These are phyloP conservation scores for Sciaenops ocellatus DNA, from an alignment of 2,797 vertebrate genomes.

Conservation along the genomic window DNA sequence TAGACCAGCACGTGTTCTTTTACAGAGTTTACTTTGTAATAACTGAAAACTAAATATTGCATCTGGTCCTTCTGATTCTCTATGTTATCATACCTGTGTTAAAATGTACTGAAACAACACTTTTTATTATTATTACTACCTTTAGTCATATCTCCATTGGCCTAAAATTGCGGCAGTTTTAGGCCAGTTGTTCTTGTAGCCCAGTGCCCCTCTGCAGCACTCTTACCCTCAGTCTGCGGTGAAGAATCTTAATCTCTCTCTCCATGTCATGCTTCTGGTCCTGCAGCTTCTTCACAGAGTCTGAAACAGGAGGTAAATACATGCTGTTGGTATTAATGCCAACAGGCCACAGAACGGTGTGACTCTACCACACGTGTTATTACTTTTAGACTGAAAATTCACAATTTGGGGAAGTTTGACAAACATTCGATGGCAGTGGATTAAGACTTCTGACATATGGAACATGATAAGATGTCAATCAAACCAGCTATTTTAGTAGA, in stretches of 20 bases:
- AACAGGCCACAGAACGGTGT: background rate
- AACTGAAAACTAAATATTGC: no score
- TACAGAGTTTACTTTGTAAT: no score
- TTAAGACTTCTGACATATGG: background rate
- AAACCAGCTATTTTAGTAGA: background rate
- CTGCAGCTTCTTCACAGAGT: slow-evolving; percentile 96
- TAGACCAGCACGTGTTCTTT: no score
- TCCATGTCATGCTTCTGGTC: slow-evolving; percentile 98
- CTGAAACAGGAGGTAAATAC: slow-evolving; percentile 72
- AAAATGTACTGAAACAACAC: no score
- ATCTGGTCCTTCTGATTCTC: no score
- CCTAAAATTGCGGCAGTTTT: background rate
- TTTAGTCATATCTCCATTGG: no score
- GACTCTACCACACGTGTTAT: background rate
- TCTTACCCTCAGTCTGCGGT: slow-evolving; percentile 91
- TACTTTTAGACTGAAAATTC: background rate
- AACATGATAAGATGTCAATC: background rate
- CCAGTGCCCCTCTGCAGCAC: background rate
- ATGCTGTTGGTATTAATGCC: slow-evolving; percentile 4
- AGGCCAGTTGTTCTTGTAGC: no score
- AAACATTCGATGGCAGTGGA: background rate
- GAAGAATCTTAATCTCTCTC: slow-evolving; percentile 96
- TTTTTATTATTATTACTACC: no score
- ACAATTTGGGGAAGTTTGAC: background rate
- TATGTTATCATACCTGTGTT: no score